These are phyloP conservation scores for Lobophora halterata DNA, from an alignment of 2,888 invertebrate genomes.

Conservation along the genomic window DNA sequence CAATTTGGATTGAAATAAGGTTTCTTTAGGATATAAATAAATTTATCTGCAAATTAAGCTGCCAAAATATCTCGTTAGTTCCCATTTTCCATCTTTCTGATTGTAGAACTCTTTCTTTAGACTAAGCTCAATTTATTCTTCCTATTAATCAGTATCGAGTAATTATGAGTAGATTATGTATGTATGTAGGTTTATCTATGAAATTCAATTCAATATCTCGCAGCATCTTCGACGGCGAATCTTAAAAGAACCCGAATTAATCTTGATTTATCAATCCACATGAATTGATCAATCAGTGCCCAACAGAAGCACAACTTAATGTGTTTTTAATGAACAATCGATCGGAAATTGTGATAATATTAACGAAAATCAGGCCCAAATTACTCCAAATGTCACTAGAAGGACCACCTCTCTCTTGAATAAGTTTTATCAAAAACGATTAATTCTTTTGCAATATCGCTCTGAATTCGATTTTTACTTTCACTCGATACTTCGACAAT, in stretches of 20 bases:
- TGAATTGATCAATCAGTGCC: slow-evolving; percentile 21
- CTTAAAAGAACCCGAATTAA: slow-evolving; percentile 12
- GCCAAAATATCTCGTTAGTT: no score
- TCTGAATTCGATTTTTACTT: slow-evolving; percentile 42
- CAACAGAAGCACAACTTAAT: slow-evolving; percentile 17
- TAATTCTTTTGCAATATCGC: slow-evolving; percentile 40
- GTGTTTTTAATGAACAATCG: slow-evolving; percentile 24
- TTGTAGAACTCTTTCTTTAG: no score
- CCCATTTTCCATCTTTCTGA: no score
- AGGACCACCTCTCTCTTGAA: slow-evolving; percentile 32
- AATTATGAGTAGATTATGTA: no score
- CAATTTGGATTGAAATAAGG: no score
- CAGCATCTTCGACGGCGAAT: no score
- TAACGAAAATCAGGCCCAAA: slow-evolving; percentile 13
- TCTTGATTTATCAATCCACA: slow-evolving; percentile 12
- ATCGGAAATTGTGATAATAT: slow-evolving; percentile 23
- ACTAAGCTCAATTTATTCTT: no score
- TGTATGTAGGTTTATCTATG: no score
- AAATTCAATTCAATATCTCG: slow-evolving; percentile 1
- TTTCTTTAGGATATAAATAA: no score
- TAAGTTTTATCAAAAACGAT: slow-evolving; percentile 29
- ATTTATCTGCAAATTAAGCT: no score
- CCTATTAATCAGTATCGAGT: no score
- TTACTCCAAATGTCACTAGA: slow-evolving; percentile 31
- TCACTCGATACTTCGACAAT: slow-evolving; percentile 30